Conservation (phyloP, 2,888 invertebrate species). For the Dexiosoma caninum region DNA sequence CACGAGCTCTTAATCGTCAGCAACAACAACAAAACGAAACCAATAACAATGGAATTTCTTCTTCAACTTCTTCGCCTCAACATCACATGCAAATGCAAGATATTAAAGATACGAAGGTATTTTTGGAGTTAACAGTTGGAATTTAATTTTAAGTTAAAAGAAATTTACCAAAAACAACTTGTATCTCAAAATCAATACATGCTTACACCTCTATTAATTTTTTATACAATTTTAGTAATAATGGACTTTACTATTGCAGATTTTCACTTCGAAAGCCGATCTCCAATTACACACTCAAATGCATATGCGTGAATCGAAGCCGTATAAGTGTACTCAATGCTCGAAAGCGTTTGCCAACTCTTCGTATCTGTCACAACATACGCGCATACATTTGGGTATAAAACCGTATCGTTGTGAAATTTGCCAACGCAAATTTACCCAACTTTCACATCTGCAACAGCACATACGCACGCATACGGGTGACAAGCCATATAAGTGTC, state of each 20-base stretch:
- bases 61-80: constrained; percentile 75
- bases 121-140: not conserved
- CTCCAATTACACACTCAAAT: constrained; percentile 98
- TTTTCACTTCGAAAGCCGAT: constrained; percentile 98
- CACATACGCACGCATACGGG: constrained; percentile 99
- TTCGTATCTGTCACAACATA: constrained; percentile 99
- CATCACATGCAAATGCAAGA: constrained; percentile 71
- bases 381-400: constrained; percentile 98
- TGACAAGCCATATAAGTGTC: constrained; percentile 99
- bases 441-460: constrained; percentile 98
- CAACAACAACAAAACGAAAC: constrained; percentile 61
- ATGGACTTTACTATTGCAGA: constrained; percentile 81
- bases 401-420: constrained; percentile 99
- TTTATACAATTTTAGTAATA: not conserved
- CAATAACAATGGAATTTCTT: constrained; percentile 69
- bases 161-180: constrained; percentile 43
- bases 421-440: constrained; percentile 98
- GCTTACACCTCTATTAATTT: not conserved
- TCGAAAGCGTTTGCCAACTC: constrained; percentile 99
- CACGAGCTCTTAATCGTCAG: constrained; percentile 63
- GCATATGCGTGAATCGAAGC: constrained; percentile 99
- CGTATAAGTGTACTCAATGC: constrained; percentile 99
- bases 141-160: not conserved
- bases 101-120: constrained; percentile 75
- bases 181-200: not conserved